Conservation (phyloP, 2,113 vertebrate species). For the Eurystomus gularis region DNA sequence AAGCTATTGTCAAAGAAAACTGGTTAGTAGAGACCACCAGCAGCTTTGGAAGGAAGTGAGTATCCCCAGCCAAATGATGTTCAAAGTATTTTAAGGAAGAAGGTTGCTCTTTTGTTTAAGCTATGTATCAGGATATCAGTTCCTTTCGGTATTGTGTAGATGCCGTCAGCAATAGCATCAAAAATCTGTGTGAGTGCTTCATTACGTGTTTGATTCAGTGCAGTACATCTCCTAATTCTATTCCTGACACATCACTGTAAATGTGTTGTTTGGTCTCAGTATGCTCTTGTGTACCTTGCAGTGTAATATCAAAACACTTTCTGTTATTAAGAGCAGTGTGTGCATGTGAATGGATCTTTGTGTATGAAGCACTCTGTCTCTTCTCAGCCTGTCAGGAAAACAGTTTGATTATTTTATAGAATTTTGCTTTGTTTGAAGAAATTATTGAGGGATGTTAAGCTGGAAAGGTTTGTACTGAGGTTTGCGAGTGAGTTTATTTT, state of each 20-base stretch:
- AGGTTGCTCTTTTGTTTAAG: not conserved
- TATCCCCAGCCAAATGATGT: not conserved
- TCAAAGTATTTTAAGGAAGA: not conserved
- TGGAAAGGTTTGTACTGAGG: not conserved
- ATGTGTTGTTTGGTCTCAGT: constrained; percentile 27
- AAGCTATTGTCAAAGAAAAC: not conserved
- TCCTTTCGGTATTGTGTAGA: not conserved
- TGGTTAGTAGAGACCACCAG: not conserved
- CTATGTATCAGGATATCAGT: not conserved
- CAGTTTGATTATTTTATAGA: constrained; percentile 23
- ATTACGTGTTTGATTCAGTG: not conserved
- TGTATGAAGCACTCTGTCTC: not conserved
- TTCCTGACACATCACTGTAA: not conserved
- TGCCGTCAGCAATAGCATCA: not conserved
- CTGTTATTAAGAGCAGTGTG: not conserved
- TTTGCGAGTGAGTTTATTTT: constrained; percentile 41
- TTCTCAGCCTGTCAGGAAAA: not conserved
- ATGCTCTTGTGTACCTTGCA: not conserved
- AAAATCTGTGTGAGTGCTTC: not conserved
- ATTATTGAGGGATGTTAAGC: constrained; percentile 13
- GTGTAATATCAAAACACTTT: constrained; percentile 23
- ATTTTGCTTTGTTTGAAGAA: constrained; percentile 12
- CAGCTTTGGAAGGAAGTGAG: not conserved
- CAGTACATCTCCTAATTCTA: not conserved
- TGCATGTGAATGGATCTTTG: not conserved